Conservation (phyloP, 1,140 invertebrate genomes). For the Lepidurus arcticus region DNA sequence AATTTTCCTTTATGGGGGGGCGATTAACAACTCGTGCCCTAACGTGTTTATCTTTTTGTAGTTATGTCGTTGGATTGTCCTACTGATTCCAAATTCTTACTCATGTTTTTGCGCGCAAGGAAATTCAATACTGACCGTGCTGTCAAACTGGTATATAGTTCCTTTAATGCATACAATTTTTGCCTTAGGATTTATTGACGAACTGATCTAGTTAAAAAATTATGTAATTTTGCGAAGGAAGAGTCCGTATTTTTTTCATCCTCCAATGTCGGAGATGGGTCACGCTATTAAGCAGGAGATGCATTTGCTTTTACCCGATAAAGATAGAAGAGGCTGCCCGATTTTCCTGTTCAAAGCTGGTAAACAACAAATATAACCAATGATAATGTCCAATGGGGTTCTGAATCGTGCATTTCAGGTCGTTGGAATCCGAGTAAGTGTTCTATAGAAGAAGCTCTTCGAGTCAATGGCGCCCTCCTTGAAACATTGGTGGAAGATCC, state of each 20-base stretch:
- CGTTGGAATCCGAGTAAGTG: constrained; percentile 61
- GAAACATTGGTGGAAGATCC: constrained; percentile 57
- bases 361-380: neutral
- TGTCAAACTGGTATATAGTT: neutral
- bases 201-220: constrained; percentile 26
- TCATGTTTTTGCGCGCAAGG: constrained; percentile 24
- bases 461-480: constrained; percentile 52
- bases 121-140: constrained; percentile 28
- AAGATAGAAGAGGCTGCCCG: constrained; percentile 13
- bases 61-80: neutral
- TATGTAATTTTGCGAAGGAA: constrained; percentile 22
- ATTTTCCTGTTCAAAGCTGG: constrained; percentile 29
- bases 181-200: neutral
- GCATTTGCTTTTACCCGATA: neutral
- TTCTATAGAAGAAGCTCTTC: constrained; percentile 52
- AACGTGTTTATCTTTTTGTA: neutral
- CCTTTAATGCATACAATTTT: neutral
- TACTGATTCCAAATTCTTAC: neutral
- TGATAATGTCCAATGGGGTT: neutral
- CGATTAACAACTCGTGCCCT: neutral
- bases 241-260: neutral
- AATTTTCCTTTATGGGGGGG: neutral
- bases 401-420: constrained; percentile 41
- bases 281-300: constrained; percentile 21
- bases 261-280: neutral